phyloP scores from a whole-genome alignment of 2,113 vertebrate genomes.

The Chascanopsetta lugubris region DNA sequence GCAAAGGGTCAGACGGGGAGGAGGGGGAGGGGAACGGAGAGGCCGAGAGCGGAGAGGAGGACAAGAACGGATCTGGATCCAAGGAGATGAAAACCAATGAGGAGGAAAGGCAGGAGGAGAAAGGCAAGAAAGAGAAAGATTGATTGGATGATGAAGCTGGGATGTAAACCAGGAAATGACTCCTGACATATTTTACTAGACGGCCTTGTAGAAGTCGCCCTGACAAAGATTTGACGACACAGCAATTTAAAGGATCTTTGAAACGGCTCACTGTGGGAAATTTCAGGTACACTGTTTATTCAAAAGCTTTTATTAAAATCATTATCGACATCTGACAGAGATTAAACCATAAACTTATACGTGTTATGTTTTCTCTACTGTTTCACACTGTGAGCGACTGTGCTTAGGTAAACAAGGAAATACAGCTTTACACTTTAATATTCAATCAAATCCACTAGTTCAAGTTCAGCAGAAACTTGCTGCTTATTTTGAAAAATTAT shows the following conservation, averaged over 20 bases:
- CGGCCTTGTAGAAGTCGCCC: slow-evolving; percentile 9
- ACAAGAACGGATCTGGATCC: slow-evolving; percentile 16
- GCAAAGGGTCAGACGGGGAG: background rate
- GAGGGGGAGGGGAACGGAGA: slow-evolving; percentile 50
- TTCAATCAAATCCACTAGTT: background rate
- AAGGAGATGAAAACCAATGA: slow-evolving; percentile 27
- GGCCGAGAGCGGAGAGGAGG: slow-evolving; percentile 53
- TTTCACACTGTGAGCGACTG: slow-evolving; percentile 19
- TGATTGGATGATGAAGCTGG: background rate
- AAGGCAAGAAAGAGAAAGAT: background rate
- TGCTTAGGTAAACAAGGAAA: slow-evolving; percentile 19
- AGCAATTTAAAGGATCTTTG: background rate
- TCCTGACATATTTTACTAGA: background rate
- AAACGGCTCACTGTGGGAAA: background rate
- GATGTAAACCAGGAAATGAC: background rate
- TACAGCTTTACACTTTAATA: background rate
- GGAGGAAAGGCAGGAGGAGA: slow-evolving; percentile 31
- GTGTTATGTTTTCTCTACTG: slow-evolving; percentile 23
- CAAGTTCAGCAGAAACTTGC: background rate
- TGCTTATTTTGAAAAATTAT: slow-evolving; percentile 8
- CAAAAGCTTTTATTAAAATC: slow-evolving; percentile 4
- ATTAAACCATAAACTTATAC: slow-evolving; percentile 4
- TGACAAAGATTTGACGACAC: background rate
- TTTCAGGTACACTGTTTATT: slow-evolving; percentile 8
- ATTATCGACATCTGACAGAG: slow-evolving; percentile 6